These are phyloP conservation scores for Cydia splendana DNA, from an alignment of 1,140 invertebrate genomes.

Conservation along the genomic window DNA sequence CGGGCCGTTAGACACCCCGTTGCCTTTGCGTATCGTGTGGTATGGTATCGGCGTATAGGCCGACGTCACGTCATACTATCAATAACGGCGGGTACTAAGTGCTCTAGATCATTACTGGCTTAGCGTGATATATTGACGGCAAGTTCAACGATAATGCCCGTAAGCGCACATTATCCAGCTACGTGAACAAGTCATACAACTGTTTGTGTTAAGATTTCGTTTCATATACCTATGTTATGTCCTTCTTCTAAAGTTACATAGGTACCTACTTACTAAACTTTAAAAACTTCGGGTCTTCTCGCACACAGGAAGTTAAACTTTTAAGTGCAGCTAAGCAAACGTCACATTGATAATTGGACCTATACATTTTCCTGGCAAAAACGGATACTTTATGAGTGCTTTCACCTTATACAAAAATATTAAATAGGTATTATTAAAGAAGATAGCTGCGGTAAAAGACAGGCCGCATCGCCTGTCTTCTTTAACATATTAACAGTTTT, in stretches of 20 bases:
- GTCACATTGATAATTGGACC: no score
- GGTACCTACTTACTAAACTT: not conserved
- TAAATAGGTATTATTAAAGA: no score
- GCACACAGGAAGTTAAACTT: no score
- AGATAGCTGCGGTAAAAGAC: no score
- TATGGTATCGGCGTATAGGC: not conserved
- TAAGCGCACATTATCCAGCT: slow-evolving; percentile 11
- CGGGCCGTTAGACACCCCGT: not conserved
- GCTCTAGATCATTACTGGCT: slow-evolving; percentile 46
- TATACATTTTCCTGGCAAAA: no score
- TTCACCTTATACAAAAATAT: no score
- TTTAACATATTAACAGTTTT: no score
- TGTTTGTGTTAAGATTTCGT: slow-evolving; percentile 2
- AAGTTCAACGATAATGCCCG: slow-evolving; percentile 44
- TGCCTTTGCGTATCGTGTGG: not conserved
- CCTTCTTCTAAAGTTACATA: not conserved
- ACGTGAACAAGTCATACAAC: slow-evolving; percentile 16
- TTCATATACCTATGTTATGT: not conserved
- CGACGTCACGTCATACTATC: slow-evolving; percentile 22
- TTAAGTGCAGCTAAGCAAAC: no score
- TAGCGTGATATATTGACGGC: slow-evolving; percentile 47
- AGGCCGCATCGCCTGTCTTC: no score
- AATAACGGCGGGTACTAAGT: slow-evolving; percentile 46
- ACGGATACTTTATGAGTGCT: no score
- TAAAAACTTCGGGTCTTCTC: no score